Percentiles rank a stretch among this genome's conserved stretches.
phyloP scores from a whole-genome alignment of 30 jellyfish, hydroid and myxozoan species.

The Aurelia aurita region DNA sequence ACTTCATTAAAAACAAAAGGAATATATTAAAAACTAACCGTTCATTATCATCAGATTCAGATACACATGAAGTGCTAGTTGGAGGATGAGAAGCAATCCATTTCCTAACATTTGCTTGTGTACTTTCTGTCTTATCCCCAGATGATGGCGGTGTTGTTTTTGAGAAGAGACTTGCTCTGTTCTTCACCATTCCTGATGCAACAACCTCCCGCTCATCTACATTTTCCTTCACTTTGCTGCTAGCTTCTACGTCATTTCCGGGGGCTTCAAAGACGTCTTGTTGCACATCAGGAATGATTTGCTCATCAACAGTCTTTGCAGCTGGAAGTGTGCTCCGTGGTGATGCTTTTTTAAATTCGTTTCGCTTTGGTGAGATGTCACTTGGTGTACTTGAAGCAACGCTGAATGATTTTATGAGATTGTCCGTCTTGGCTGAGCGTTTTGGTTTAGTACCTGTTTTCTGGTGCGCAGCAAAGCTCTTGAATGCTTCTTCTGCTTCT shows the following conservation, averaged over 20 bases:
- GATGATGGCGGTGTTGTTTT: slow-evolving; percentile 34
- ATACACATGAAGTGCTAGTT: neutral
- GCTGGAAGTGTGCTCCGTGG: slow-evolving; percentile 1
- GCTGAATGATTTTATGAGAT: slow-evolving; percentile 71
- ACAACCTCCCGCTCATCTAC: slow-evolving; percentile 6
- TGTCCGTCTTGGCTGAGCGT: slow-evolving; percentile 65
- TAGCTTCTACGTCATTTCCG: neutral
- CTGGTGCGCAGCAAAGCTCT: slow-evolving; percentile 57
- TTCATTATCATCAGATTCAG: slow-evolving; percentile 19
- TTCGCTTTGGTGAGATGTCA: slow-evolving; percentile 23
- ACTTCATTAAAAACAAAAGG: neutral
- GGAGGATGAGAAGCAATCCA: slow-evolving; percentile 67
- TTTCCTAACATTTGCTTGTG: slow-evolving; percentile 56
- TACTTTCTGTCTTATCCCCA: slow-evolving; percentile 13
- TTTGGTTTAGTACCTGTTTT: slow-evolving; percentile 25
- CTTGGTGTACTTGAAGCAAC: slow-evolving; percentile 24
- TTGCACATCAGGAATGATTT: neutral
- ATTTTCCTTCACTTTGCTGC: neutral
- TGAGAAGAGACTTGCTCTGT: slow-evolving; percentile 58
- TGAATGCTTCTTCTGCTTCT: slow-evolving; percentile 75
- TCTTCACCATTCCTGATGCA: slow-evolving; percentile 47
- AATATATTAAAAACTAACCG: neutral
- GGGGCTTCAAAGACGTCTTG: neutral
- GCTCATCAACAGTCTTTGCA: slow-evolving; percentile 23
- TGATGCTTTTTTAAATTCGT: slow-evolving; percentile 1